Evolutionary conservation across 2,797 vertebrate genomes (phyloP).

Genomic region (Clarias laeviceps): DNA sequence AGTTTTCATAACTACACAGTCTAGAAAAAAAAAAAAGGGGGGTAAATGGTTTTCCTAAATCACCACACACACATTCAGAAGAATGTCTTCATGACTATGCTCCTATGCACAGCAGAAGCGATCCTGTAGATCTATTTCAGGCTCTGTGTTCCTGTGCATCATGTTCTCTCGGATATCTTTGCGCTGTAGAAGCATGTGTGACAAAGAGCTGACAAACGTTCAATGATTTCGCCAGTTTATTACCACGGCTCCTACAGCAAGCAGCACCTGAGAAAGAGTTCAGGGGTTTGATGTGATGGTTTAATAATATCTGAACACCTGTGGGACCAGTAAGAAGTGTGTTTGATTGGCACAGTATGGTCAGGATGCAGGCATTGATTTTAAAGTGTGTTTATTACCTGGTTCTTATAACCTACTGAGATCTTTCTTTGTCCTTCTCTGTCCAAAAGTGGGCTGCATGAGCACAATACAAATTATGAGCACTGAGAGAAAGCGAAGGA

Average conservation of each 20-base stretch:
- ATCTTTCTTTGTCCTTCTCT: slow-evolving; percentile 14
- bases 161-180: neutral
- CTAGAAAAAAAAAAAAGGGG: neutral
- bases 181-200: neutral
- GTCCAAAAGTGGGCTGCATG: slow-evolving; percentile 28
- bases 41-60: neutral
- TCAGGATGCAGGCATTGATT: slow-evolving; percentile 7
- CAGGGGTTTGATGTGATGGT: neutral
- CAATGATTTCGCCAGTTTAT: neutral
- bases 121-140: neutral
- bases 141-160: neutral
- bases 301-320: slow-evolving; percentile 38
- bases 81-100: neutral
- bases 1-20: neutral
- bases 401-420: slow-evolving; percentile 25
- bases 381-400: slow-evolving; percentile 37
- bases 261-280: neutral
- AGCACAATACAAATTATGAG: slow-evolving; percentile 41
- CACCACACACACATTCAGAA: neutral
- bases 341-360: neutral
- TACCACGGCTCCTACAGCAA: slow-evolving; percentile 7
- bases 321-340: slow-evolving; percentile 10
- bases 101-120: neutral
- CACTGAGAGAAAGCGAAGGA: neutral
- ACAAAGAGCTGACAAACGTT: neutral